Conservation (phyloP, 53 echinoderm and acorn worm genomes). For the Paracentrotus lividus region DNA sequence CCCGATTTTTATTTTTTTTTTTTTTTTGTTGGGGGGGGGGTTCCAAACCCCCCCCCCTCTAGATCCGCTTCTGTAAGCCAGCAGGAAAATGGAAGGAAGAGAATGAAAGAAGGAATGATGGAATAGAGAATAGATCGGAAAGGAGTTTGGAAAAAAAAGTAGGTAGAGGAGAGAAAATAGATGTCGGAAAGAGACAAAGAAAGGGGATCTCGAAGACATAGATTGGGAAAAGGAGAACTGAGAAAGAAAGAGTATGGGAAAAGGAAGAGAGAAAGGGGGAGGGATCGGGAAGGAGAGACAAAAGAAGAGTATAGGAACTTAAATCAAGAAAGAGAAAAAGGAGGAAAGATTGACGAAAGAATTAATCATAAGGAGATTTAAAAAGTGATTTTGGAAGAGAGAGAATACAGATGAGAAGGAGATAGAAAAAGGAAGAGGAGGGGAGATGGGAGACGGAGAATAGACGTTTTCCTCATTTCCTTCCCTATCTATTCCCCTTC, state of each 20-base stretch:
- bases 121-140: neutral
- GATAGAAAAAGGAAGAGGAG: neutral
- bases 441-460: neutral
- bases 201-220: neutral
- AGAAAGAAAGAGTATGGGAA: neutral
- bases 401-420: neutral
- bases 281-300: neutral
- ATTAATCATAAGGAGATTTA: no score
- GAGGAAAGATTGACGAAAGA: neutral
- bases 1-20: no score
- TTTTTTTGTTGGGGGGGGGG: no score
- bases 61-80: no score
- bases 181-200: neutral
- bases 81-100: no score
- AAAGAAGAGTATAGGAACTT: neutral
- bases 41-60: no score
- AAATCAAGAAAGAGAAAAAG: neutral
- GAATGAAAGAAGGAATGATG: neutral
- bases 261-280: neutral
- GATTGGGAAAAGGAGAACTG: neutral
- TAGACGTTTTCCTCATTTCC: no score
- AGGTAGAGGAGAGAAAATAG: neutral
- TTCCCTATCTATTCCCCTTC: no score
- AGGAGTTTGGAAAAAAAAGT: neutral
- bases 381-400: no score